Conservation (phyloP, 1,140 invertebrate species). For the Anadara kagoshimensis region DNA sequence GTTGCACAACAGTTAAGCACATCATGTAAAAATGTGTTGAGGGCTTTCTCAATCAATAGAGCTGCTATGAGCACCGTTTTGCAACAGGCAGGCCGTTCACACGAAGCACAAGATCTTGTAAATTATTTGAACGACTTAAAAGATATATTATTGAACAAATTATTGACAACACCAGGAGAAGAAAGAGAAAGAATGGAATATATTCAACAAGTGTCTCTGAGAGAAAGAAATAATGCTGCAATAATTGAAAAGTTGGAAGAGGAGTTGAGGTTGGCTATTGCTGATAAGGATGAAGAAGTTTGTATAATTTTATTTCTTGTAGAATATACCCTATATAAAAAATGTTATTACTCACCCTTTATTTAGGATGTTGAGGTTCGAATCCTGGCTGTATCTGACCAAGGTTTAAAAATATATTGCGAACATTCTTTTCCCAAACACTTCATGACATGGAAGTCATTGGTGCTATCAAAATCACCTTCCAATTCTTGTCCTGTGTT, state of each 20-base stretch:
- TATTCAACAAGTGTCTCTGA: conserved; percentile 63
- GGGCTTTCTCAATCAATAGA: conserved; percentile 64
- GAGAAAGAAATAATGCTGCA: conserved; percentile 65
- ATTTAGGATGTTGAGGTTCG: no score
- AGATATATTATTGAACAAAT: conserved; percentile 66
- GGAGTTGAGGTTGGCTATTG: conserved; percentile 65
- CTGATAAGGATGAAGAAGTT: conserved; percentile 72
- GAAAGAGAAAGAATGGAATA: conserved; percentile 68
- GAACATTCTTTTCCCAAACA: no score
- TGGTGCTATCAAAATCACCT: no score
- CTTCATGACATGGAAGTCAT: no score
- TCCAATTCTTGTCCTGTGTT: no score
- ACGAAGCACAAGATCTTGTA: conserved; percentile 48
- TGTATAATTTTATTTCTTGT: no score
- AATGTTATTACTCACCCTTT: no score
- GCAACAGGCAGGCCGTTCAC: conserved; percentile 17
- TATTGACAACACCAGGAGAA: conserved; percentile 71
- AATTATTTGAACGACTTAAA: conserved; percentile 62
- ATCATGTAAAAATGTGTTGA: conserved; percentile 69
- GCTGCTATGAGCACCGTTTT: conserved; percentile 58
- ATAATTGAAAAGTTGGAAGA: conserved; percentile 69
- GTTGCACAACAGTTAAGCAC: conserved; percentile 66
- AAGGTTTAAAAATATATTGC: no score
- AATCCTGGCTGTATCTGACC: no score
- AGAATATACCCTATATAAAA: no score